phyloP scores from a whole-genome alignment of 1,140 invertebrate species.

The Ceratoteleas bidentatus region DNA sequence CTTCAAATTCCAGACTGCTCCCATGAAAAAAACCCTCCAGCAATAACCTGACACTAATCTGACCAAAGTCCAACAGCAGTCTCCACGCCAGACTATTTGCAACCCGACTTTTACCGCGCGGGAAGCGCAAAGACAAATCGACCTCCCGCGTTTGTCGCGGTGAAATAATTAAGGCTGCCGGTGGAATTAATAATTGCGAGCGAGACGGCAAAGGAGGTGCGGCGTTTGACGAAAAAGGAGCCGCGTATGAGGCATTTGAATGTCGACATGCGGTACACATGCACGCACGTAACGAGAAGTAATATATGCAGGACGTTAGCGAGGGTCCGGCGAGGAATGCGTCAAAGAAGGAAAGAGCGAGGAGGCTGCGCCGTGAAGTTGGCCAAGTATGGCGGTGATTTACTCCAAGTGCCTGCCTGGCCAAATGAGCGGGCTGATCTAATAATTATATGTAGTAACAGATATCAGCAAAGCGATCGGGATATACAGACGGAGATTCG shows the following conservation, averaged over 20 bases:
- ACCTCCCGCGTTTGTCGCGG: no score
- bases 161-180: background rate
- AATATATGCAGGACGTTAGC: conserved; percentile 14
- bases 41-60: no score
- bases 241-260: conserved; percentile 2
- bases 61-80: no score
- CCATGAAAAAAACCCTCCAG: no score
- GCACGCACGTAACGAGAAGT: conserved; percentile 8
- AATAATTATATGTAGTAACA: conserved; percentile 8
- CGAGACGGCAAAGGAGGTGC: background rate
- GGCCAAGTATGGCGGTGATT: conserved; percentile 17
- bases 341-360: conserved; percentile 1
- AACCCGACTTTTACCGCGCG: no score
- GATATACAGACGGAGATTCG: conserved; percentile 3
- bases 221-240: background rate
- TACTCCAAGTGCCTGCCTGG: conserved; percentile 8
- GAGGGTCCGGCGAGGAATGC: background rate
- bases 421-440: conserved; percentile 8
- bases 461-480: background rate
- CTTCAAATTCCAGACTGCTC: no score
- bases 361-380: background rate
- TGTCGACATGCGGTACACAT: conserved; percentile 12
- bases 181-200: background rate
- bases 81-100: no score
- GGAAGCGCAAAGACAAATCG: no score